Percentiles rank a stretch among this genome's conserved stretches.
Evolutionary conservation across 1,140 invertebrate genomes (phyloP).

Genomic region (Drosophila fuyamai): DNA sequence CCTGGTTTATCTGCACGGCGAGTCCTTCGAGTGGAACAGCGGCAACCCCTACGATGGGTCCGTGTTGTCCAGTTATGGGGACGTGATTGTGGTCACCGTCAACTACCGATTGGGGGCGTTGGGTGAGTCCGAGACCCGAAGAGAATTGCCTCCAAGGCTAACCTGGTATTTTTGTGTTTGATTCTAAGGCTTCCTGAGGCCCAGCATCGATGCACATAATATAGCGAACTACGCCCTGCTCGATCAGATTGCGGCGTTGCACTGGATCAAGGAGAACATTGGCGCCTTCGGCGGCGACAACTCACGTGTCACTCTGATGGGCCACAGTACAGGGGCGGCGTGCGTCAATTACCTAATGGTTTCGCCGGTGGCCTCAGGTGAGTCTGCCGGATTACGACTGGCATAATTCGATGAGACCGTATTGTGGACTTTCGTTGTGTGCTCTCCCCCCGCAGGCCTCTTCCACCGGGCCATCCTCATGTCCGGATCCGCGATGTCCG

Average conservation of each 20-base stretch:
- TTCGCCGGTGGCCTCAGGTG: slow-evolving; percentile 91
- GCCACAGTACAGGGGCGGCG: slow-evolving; percentile 96
- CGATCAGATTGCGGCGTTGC: slow-evolving; percentile 94
- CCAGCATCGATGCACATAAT: slow-evolving; percentile 89
- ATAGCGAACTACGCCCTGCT: slow-evolving; percentile 94
- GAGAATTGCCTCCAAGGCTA: background rate
- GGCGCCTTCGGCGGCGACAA: slow-evolving; percentile 94
- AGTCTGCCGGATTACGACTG: slow-evolving; percentile 10
- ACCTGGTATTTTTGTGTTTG: too few species aligned
- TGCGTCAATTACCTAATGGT: slow-evolving; percentile 95
- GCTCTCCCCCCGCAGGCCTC: slow-evolving; percentile 87
- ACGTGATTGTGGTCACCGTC: slow-evolving; percentile 96
- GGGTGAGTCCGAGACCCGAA: slow-evolving; percentile 86
- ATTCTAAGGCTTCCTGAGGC: slow-evolving; percentile 90
- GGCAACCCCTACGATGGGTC: slow-evolving; percentile 96
- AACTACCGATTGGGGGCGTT: slow-evolving; percentile 97
- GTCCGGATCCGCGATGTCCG: slow-evolving; percentile 96
- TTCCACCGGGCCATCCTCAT: slow-evolving; percentile 97
- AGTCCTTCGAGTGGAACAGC: slow-evolving; percentile 96
- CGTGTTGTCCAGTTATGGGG: slow-evolving; percentile 93
- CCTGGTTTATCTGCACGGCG: slow-evolving; percentile 95
- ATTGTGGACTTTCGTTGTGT: background rate
- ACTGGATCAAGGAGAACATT: slow-evolving; percentile 95
- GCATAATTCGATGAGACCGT: slow-evolving; percentile 34
- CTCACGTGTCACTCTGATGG: slow-evolving; percentile 93